These are phyloP conservation scores for Turdus rufiventris DNA, from an alignment of 2,113 vertebrate genomes.

Conservation along the genomic window DNA sequence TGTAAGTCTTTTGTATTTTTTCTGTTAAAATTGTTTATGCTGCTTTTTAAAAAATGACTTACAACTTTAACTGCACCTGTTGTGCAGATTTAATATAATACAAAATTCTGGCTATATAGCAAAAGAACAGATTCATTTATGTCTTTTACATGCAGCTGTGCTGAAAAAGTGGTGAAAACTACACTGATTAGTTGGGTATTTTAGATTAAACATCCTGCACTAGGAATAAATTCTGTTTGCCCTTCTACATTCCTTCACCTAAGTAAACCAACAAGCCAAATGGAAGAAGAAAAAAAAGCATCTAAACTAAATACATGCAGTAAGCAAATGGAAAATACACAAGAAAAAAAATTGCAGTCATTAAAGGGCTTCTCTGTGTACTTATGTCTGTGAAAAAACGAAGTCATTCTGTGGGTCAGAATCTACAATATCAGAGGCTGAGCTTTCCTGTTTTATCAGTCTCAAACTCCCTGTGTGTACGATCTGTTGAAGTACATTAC, in stretches of 20 bases:
- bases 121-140: neutral
- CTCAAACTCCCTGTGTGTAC: neutral
- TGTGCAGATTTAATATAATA: neutral
- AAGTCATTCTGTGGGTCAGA: neutral
- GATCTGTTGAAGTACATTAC: neutral
- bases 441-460: neutral
- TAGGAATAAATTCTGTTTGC: conserved; percentile 23
- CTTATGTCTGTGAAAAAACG: neutral
- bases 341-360: neutral
- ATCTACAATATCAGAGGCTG: neutral
- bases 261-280: conserved; percentile 7
- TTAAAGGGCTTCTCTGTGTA: neutral
- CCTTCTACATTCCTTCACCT: conserved; percentile 13
- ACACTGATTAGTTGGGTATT: neutral
- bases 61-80: neutral
- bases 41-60: neutral
- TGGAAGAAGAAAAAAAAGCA: neutral
- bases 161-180: neutral
- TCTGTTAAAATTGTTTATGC: conserved; percentile 29
- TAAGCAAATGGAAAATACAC: neutral
- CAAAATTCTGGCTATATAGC: neutral
- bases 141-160: neutral
- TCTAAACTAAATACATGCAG: neutral
- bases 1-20: neutral
- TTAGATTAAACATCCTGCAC: neutral